These are phyloP conservation scores for Hyperoplus immaculatus DNA, from an alignment of 2,797 vertebrate species.

Conservation along the genomic window DNA sequence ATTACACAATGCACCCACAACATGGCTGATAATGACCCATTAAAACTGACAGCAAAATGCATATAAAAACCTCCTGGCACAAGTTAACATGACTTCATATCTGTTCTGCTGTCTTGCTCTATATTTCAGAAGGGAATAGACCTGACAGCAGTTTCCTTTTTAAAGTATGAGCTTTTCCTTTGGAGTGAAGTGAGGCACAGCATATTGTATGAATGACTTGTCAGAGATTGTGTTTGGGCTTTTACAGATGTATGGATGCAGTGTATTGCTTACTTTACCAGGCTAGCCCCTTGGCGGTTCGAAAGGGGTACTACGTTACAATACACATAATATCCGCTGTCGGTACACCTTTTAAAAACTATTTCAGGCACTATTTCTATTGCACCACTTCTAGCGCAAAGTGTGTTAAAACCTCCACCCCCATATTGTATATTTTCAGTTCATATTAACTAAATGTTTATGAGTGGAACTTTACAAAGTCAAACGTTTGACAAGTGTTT, in stretches of 20 bases:
- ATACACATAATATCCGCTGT: not conserved
- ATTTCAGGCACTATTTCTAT: not conserved
- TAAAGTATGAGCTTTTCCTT: conserved; percentile 16
- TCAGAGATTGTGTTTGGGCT: conserved; percentile 20
- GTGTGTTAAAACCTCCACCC: conserved; percentile 1
- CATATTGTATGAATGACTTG: conserved; percentile 40
- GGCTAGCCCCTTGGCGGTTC: not conserved
- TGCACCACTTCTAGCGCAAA: not conserved
- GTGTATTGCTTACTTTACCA: conserved; percentile 1
- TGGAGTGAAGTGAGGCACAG: conserved; percentile 36
- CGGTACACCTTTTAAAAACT: not conserved
- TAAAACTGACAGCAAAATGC: conserved; percentile 52
- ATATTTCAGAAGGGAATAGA: conserved; percentile 12
- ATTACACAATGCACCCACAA: conserved; percentile 59
- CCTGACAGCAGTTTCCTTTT: conserved; percentile 17
- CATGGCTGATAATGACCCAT: conserved; percentile 49
- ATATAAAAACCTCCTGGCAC: conserved; percentile 43
- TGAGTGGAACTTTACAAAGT: not conserved
- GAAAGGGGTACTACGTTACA: too few species aligned
- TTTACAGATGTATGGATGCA: conserved; percentile 11
- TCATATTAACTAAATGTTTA: not conserved
- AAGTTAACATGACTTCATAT: conserved; percentile 40
- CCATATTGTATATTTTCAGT: conserved; percentile 9
- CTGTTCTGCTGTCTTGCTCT: conserved; percentile 35
- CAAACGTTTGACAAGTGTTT: conserved; percentile 30